Evolutionary conservation across 2,113 vertebrate species (phyloP).

Genomic region (Passer montanus): DNA sequence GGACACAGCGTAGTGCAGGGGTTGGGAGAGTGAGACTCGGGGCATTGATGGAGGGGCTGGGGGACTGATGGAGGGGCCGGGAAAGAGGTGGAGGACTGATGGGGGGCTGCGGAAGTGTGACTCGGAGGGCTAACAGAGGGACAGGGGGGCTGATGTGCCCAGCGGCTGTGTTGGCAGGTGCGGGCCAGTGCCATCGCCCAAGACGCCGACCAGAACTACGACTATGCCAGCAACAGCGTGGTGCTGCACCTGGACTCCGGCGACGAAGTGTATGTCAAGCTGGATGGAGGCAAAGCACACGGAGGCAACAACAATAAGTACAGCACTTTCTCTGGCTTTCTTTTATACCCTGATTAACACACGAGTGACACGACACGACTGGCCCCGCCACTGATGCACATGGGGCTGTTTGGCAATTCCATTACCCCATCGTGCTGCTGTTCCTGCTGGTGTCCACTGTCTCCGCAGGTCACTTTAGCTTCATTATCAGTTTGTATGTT

Average conservation of each 20-base stretch:
- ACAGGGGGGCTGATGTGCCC: neutral
- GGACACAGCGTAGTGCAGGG: neutral
- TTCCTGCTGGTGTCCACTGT: neutral
- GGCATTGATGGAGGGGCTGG: neutral
- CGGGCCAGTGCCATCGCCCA: constrained; percentile 94
- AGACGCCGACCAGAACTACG: constrained; percentile 94
- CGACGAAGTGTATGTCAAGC: constrained; percentile 92
- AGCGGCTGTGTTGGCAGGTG: constrained; percentile 73
- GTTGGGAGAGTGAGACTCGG: neutral
- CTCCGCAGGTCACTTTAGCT: constrained; percentile 25
- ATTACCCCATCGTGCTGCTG: neutral
- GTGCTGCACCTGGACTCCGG: constrained; percentile 92
- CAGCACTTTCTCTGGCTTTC: constrained; percentile 97
- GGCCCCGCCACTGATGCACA: fast-evolving
- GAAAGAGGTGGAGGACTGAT: neutral
- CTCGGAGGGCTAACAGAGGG: neutral
- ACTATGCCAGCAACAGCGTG: constrained; percentile 95
- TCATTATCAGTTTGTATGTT: constrained; percentile 19
- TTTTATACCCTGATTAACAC: constrained; percentile 88
- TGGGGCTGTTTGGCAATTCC: neutral
- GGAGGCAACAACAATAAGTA: constrained; percentile 97
- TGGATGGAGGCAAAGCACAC: constrained; percentile 93
- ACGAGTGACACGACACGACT: neutral
- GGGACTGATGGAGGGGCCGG: neutral
- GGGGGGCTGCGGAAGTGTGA: neutral